These are phyloP conservation scores for Nymphicus hollandicus DNA, from an alignment of 2,113 vertebrate species.

Conservation along the genomic window DNA sequence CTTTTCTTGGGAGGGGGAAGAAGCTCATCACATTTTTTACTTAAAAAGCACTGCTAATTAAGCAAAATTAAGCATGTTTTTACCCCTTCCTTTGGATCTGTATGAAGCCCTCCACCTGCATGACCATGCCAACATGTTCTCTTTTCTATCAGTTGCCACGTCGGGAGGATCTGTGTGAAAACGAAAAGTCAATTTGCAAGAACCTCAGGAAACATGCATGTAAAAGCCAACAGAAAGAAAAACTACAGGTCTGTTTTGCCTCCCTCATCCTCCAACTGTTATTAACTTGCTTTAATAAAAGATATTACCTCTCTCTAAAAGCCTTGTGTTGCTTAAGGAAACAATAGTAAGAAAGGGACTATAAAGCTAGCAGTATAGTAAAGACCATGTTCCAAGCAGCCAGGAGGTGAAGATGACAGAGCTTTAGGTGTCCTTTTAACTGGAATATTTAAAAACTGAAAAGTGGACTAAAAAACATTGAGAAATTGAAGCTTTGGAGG, in stretches of 20 bases:
- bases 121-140: slow-evolving; percentile 93
- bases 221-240: not conserved
- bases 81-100: slow-evolving; percentile 96
- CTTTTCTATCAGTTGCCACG: slow-evolving; percentile 78
- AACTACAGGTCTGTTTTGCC: not conserved
- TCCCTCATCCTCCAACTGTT: not conserved
- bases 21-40: not conserved
- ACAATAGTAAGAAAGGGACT: not conserved
- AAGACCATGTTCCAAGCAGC: not conserved
- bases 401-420: not conserved
- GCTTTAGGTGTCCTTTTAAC: not conserved
- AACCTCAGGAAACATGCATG: not conserved
- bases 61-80: slow-evolving; percentile 1
- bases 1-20: not conserved
- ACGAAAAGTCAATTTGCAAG: slow-evolving; percentile 10
- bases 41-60: not conserved
- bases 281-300: not conserved
- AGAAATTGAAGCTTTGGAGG: not conserved
- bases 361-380: not conserved
- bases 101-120: slow-evolving; percentile 88
- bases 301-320: not conserved
- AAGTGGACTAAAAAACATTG: not conserved
- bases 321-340: not conserved
- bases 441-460: not conserved
- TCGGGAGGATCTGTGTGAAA: slow-evolving; percentile 75